Evolutionary conservation across 2,888 invertebrate genomes (phyloP), one percentile per base, ranked within the genome.

Genomic region (Drosophila acutilabella): DNA sequence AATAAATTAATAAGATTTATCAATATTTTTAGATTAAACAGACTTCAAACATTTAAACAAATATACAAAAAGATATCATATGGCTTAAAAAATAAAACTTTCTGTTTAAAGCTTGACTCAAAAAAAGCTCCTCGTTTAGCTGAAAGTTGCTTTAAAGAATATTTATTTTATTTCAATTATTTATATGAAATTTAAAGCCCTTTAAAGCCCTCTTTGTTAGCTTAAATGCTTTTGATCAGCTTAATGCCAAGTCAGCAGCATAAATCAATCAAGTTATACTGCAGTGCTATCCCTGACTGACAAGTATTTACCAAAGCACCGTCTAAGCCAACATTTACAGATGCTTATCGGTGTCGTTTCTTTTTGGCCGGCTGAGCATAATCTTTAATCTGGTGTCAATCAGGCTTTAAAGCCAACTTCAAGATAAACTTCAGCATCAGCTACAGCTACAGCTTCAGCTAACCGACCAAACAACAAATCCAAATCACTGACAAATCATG

Each of bases 401-500:
- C 74, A 57, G 67, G 47, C 58, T 61, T 42, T 54, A 13, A 40
- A 14, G 30, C 14, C 2, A 26, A 26, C 64, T 36, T 53, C 38
- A 36, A 7, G 23, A n/a, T n/a, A 8, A 42, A 40, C 41, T 44
- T 8, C 30, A 30, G 30, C 7, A 1, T 23, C 6, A 23, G 6
- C 23, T 23, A 3, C 23, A 23, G 4, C 20, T 20, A 3, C 23
- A 23, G 4, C 20, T 20, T 6, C 3, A 23, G 23, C 23, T 23
- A 23, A 23, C 44, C 57, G 61, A 51, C 41, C 40, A 36, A 51
- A 40, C 54, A 53, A 60, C 60, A 16, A 50, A 65, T 66, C 26
- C 23, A 50, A 62, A 58, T 53, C 71, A 53, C 36, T 70, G 74
- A 77, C 78, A 79, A 77, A 80, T 80, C 64, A 80, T 74, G 81